Conservation (phyloP, 2,797 vertebrate species). For the Rhynchonycteris naso region DNA sequence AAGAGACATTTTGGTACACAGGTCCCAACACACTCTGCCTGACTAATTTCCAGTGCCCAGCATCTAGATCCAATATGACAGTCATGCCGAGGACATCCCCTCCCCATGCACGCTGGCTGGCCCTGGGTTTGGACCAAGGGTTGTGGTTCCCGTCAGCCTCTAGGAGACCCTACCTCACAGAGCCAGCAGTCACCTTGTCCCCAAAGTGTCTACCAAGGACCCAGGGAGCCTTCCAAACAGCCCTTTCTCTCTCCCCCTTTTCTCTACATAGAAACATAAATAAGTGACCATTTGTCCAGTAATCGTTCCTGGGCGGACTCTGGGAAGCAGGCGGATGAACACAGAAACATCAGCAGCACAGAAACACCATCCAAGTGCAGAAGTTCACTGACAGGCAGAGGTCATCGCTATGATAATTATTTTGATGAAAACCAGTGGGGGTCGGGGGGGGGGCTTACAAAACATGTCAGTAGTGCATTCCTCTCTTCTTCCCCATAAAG, state of each 20-base stretch:
- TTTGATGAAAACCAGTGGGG: constrained; percentile 81
- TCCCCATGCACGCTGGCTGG: neutral
- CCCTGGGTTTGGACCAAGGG: neutral
- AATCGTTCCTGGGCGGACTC: constrained; percentile 83
- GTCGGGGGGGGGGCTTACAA: neutral
- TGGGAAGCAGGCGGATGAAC: constrained; percentile 75
- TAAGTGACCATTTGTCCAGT: constrained; percentile 61
- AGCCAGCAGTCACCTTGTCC: neutral
- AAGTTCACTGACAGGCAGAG: constrained; percentile 82
- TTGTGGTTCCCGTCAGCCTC: neutral
- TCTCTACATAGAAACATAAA: constrained; percentile 76
- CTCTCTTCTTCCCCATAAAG: constrained; percentile 57
- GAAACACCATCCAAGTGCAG: constrained; percentile 77
- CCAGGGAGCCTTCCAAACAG: constrained; percentile 76
- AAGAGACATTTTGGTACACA: neutral
- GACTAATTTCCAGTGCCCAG: neutral
- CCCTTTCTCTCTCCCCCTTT: constrained; percentile 80
- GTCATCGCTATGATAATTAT: constrained; percentile 83
- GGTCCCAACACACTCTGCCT: rapidly evolving
- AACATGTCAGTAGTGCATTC: constrained; percentile 42
- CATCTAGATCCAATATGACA: too few species aligned
- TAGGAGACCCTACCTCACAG: neutral
- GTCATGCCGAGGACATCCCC: too few species aligned
- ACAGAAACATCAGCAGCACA: constrained; percentile 81
- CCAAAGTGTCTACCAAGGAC: constrained; percentile 55